phyloP scores from a whole-genome alignment of 2,888 invertebrate species.

The Platycheirus albimanus region DNA sequence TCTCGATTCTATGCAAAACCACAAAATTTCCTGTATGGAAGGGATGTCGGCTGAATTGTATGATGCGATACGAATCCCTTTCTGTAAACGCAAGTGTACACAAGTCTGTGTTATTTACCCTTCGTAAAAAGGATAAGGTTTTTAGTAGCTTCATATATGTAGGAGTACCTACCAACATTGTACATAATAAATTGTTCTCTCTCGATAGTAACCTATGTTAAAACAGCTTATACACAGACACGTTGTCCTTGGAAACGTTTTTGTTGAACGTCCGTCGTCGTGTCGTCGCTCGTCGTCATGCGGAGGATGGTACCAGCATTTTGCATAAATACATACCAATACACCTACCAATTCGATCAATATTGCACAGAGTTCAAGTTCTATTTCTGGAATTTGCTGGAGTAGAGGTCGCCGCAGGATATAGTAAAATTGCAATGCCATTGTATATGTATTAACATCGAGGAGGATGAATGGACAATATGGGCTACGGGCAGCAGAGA shows the following conservation, averaged over 20 bases:
- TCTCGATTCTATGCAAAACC: slow-evolving; percentile 2
- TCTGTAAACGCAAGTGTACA: slow-evolving; percentile 7
- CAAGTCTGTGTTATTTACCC: slow-evolving; percentile 16
- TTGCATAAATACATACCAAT: background rate
- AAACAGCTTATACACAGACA: slow-evolving; percentile 7
- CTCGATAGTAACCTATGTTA: slow-evolving; percentile 6
- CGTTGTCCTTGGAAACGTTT: slow-evolving; percentile 17
- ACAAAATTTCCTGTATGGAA: slow-evolving; percentile 19
- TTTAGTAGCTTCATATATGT: background rate
- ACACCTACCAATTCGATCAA: slow-evolving; percentile 27
- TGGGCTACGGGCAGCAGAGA: background rate
- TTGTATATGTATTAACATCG: background rate
- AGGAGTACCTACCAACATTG: background rate
- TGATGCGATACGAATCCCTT: background rate
- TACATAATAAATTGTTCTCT: too few relatives aligned
- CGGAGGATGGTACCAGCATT: slow-evolving; percentile 1
- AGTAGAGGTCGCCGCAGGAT: slow-evolving; percentile 24
- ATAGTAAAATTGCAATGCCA: slow-evolving; percentile 21
- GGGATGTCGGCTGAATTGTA: background rate
- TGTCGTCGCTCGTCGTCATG: too few relatives aligned
- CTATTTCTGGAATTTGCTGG: slow-evolving; percentile 47
- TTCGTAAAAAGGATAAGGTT: slow-evolving; percentile 10
- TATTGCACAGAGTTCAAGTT: slow-evolving; percentile 36
- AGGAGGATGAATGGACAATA: slow-evolving; percentile 9
- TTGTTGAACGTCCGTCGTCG: too few relatives aligned